Evolutionary conservation across 2,113 vertebrate species (phyloP), one percentile per base, ranked within the genome.

Genomic region (Platysteira castanea): DNA sequence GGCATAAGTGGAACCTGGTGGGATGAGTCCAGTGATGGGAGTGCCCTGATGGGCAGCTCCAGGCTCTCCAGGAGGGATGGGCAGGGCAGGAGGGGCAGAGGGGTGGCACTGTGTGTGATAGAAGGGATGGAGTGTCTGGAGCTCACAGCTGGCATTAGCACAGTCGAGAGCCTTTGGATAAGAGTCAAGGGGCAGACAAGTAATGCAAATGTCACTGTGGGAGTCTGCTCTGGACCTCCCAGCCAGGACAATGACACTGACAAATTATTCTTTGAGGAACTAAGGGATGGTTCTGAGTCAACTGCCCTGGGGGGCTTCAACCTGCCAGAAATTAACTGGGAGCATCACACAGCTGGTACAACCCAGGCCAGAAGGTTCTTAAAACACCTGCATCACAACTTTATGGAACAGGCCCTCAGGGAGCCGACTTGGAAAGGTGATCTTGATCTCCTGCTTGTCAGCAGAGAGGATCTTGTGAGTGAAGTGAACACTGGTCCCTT

Each of bases 201-300:
- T 41, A 42, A 31, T 22, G 35, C 2, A 3, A 5, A 41, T 80
- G 61, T 49, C 49, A 27, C 50, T 35, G 49, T 87, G 35, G 57
- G 65, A 80, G 11, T 56, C 42, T 42, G 1, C 26, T 71, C 30
- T 80, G 50, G 50, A 64, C 76, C 30, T 80, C 49, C n/a, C 42
- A 49, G 57, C 42, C 35, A 56, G 75, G 49, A 35, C 0, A 0
- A 10, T 54, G 35, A 22, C 24, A 22, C n/a, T 47, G 35, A 41
- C 3, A 49, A 88, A 33, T 50, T 44, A 50, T 23, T 50, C 33
- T 37, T 79, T 37, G 44, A 59, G 59, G 44, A 50, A 3, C 22
- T 65, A 33, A 44, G 10, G 37, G 15, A 20, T 0, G 2, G 11
- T 73, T 80, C 31, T 37, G 37, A 39, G 37, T 74, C 68, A 52